Conservation (phyloP, 1,140 invertebrate genomes). For the Uloborus diversus region DNA sequence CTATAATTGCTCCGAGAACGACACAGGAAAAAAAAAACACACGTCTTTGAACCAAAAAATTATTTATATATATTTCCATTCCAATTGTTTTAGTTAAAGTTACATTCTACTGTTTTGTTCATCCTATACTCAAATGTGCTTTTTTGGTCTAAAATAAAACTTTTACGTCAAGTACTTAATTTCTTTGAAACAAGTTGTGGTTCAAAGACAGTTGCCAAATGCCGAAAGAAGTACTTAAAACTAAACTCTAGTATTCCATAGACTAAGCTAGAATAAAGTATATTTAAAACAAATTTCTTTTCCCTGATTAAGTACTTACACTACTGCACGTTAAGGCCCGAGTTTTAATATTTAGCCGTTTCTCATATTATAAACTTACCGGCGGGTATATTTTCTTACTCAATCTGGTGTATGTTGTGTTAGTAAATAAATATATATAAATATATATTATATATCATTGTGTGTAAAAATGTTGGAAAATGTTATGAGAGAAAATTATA, state of each 20-base stretch:
- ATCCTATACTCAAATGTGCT: no score
- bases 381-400: conserved; percentile 56
- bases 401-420: conserved; percentile 51
- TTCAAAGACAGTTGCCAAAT: neutral
- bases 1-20: no score
- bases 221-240: conserved; percentile 38
- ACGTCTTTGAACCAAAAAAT: no score
- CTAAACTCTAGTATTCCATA: conserved; percentile 17
- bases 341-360: conserved; percentile 50
- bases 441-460: conserved; percentile 56
- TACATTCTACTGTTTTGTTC: no score
- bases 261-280: conserved; percentile 11
- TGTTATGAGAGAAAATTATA: conserved; percentile 47
- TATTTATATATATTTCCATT: no score
- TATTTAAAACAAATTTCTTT: conserved; percentile 34
- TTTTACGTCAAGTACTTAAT: neutral
- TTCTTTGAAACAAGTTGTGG: neutral
- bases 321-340: conserved; percentile 25
- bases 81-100: no score
- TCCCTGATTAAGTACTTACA: conserved; percentile 42
- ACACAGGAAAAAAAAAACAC: no score
- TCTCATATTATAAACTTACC: conserved; percentile 53
- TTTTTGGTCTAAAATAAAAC: no score
- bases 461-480: conserved; percentile 53
- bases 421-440: conserved; percentile 48